A percentile compares a stretch with the other conserved stretches of the same genome.
These are phyloP conservation scores for Polietes domitor DNA, from an alignment of 2,888 invertebrate species.

Conservation along the genomic window DNA sequence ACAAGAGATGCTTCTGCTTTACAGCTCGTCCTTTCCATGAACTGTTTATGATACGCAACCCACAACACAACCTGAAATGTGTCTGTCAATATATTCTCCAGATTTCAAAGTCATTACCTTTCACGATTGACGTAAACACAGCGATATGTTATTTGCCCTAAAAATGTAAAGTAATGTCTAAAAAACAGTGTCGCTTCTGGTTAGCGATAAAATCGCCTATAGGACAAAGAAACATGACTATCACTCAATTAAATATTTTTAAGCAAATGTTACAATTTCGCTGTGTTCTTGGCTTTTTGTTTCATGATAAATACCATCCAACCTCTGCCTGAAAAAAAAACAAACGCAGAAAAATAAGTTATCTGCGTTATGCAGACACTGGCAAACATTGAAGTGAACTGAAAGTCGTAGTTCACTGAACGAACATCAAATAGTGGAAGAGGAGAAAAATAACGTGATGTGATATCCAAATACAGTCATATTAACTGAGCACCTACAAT, in stretches of 20 bases:
- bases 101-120: too few species aligned
- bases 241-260: slow-evolving; percentile 53
- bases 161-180: neutral
- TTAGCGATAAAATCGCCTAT: neutral
- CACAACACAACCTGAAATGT: too few species aligned
- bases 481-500: slow-evolving; percentile 53
- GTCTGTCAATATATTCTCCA: too few species aligned
- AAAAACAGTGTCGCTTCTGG: neutral
- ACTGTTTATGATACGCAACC: too few species aligned
- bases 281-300: neutral
- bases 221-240: slow-evolving; percentile 31
- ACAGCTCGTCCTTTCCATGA: too few species aligned
- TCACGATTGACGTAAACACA: too few species aligned
- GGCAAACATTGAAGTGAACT: slow-evolving; percentile 21
- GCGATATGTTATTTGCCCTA: neutral
- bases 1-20: too few species aligned
- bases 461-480: slow-evolving; percentile 53
- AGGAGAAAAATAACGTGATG: slow-evolving; percentile 25
- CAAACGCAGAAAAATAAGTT: neutral
- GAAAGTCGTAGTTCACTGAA: slow-evolving; percentile 49
- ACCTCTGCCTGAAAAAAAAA: neutral
- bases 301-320: slow-evolving; percentile 17
- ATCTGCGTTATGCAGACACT: neutral
- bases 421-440: slow-evolving; percentile 52
- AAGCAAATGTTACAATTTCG: slow-evolving; percentile 49